Evolutionary conservation across 53 echinoderm and acorn worm genomes (phyloP).

Genomic region (Echinarachnius parma): DNA sequence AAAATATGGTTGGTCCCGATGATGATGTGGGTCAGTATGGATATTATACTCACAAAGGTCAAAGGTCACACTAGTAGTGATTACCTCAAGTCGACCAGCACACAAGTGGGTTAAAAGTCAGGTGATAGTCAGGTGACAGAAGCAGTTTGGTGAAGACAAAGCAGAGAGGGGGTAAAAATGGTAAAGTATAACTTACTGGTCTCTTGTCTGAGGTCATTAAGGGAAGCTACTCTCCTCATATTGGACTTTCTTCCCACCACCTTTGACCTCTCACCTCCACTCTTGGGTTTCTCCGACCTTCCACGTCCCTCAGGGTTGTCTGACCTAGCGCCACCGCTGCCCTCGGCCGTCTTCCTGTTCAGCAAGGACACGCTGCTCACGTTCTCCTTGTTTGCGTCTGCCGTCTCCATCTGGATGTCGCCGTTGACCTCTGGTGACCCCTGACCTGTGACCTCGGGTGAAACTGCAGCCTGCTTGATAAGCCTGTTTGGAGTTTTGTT

Average conservation of each 20-base stretch:
- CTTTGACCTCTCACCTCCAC: constrained; percentile 24
- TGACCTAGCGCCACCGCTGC: background rate
- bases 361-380: constrained; percentile 62
- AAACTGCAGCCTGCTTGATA: constrained; percentile 37
- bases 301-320: too few relatives aligned
- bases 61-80: too few relatives aligned
- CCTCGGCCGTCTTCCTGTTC: constrained; percentile 43
- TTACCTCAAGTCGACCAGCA: too few relatives aligned
- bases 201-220: constrained; percentile 33
- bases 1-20: too few relatives aligned
- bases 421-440: constrained; percentile 16
- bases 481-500: constrained; percentile 30
- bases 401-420: constrained; percentile 27
- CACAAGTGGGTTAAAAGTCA: too few relatives aligned
- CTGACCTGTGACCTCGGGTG: too few relatives aligned
- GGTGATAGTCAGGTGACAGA: too few relatives aligned
- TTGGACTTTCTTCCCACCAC: constrained; percentile 14
- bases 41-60: too few relatives aligned
- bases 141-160: too few relatives aligned
- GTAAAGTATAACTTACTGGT: constrained; percentile 38
- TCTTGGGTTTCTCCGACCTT: background rate
- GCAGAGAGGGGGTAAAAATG: too few relatives aligned
- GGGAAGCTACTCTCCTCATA: constrained; percentile 36
- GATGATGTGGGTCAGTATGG: too few relatives aligned
- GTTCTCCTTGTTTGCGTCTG: constrained; percentile 59